phyloP scores from a whole-genome alignment of 2,797 vertebrate genomes.

The Enteromius paludinosus region DNA sequence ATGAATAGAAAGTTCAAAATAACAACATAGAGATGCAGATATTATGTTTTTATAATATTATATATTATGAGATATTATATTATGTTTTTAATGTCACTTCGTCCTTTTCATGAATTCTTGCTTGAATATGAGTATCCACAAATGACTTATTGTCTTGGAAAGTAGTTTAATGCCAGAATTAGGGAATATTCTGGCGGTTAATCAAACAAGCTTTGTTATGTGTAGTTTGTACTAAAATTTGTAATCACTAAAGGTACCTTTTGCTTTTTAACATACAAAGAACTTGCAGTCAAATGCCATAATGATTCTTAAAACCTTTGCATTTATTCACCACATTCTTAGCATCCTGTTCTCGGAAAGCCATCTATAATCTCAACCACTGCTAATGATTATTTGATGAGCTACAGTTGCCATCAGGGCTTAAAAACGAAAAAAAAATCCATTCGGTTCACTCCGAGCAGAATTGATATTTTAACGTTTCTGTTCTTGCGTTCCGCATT shows the following conservation, averaged over 20 bases:
- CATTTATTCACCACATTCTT: not conserved
- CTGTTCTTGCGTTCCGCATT: no score
- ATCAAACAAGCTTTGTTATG: not conserved
- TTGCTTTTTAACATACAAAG: not conserved
- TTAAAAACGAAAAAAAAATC: no score
- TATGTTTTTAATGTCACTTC: not conserved
- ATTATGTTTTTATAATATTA: no score
- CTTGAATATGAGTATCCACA: not conserved
- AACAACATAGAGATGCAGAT: not conserved
- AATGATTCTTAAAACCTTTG: not conserved
- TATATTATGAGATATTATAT: no score
- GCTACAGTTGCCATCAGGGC: not conserved
- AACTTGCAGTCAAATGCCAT: not conserved
- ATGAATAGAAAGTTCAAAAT: not conserved
- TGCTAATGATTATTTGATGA: constrained; percentile 20
- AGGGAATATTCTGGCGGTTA: not conserved
- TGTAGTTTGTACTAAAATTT: not conserved
- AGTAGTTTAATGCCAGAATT: not conserved
- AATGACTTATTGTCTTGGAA: not conserved
- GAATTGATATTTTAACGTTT: no score
- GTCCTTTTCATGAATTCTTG: not conserved
- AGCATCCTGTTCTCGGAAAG: not conserved
- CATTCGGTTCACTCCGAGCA: no score
- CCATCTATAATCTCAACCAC: not conserved
- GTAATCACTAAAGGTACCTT: not conserved